These are phyloP conservation scores for Jordanella pulchra DNA, from an alignment of 2,797 vertebrate genomes.

Conservation along the genomic window DNA sequence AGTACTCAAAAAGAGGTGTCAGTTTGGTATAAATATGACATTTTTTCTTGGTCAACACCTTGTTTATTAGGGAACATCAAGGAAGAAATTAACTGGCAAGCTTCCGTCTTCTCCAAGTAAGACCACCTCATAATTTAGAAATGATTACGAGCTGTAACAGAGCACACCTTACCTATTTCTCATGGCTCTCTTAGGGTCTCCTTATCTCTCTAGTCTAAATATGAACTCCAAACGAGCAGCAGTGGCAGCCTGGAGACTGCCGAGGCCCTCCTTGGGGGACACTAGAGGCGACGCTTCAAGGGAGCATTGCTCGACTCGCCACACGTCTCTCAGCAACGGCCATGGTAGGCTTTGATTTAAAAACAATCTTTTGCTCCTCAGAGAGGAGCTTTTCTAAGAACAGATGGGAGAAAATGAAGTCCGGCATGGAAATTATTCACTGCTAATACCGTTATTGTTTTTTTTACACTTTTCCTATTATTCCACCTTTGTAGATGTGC, in stretches of 20 bases:
- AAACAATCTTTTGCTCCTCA: constrained; percentile 18
- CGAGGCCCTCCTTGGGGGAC: constrained; percentile 68
- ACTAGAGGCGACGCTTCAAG: constrained; percentile 47
- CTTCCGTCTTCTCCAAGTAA: constrained; percentile 86
- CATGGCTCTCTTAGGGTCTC: constrained; percentile 80
- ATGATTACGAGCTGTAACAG: not conserved
- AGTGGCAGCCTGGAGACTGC: constrained; percentile 79
- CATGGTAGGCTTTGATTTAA: constrained; percentile 39
- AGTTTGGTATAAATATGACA: not conserved
- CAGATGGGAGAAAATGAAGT: not conserved
- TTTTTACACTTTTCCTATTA: constrained; percentile 4
- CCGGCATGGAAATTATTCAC: not conserved
- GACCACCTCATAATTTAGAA: constrained; percentile 38
- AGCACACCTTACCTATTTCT: not conserved
- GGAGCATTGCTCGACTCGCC: constrained; percentile 53
- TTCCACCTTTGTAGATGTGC: constrained; percentile 60
- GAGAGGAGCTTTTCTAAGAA: constrained; percentile 1
- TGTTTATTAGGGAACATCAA: constrained; percentile 76
- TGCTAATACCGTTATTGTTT: not conserved
- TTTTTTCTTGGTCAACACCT: not conserved
- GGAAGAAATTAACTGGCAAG: constrained; percentile 79
- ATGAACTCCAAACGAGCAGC: constrained; percentile 79
- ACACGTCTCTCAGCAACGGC: constrained; percentile 84
- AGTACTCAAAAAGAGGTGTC: not conserved
- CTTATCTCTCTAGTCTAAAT: constrained; percentile 84